Percentiles rank a stretch among this genome's conserved stretches.
Conservation (phyloP, 2,797 vertebrate species). For the Streptopelia turtur region DNA sequence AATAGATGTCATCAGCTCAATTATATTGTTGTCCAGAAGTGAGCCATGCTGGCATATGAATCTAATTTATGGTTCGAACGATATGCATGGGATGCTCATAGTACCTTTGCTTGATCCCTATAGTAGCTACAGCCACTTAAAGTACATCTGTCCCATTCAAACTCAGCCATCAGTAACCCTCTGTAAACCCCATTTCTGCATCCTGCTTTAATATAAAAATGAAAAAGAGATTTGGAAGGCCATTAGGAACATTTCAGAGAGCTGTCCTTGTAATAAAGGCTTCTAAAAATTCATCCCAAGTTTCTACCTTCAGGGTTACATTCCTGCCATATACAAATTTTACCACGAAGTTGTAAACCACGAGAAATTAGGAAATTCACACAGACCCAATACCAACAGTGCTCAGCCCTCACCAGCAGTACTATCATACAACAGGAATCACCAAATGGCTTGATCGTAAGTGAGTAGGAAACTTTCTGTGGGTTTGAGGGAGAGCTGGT, state of each 20-base stretch:
- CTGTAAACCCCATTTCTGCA: neutral
- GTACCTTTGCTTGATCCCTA: neutral
- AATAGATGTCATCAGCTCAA: neutral
- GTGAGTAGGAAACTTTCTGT: neutral
- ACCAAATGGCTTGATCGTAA: neutral
- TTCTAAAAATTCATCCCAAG: neutral
- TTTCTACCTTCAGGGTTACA: neutral
- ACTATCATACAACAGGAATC: neutral
- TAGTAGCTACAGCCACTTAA: neutral
- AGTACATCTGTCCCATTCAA: neutral
- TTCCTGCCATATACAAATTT: neutral
- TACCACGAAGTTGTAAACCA: neutral
- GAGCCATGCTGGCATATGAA: neutral
- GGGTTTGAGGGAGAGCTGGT: neutral
- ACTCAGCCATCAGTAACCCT: neutral
- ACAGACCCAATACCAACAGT: neutral
- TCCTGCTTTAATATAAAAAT: neutral
- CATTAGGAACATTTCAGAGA: neutral
- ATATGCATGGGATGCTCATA: neutral
- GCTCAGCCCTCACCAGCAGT: rapidly evolving
- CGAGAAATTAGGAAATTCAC: neutral
- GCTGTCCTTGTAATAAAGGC: neutral
- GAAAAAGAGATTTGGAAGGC: neutral
- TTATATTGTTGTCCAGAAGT: neutral
- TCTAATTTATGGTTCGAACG: neutral